These are phyloP conservation scores for Carlito syrichta DNA, from an alignment of 2,113 vertebrate genomes.

Conservation along the genomic window DNA sequence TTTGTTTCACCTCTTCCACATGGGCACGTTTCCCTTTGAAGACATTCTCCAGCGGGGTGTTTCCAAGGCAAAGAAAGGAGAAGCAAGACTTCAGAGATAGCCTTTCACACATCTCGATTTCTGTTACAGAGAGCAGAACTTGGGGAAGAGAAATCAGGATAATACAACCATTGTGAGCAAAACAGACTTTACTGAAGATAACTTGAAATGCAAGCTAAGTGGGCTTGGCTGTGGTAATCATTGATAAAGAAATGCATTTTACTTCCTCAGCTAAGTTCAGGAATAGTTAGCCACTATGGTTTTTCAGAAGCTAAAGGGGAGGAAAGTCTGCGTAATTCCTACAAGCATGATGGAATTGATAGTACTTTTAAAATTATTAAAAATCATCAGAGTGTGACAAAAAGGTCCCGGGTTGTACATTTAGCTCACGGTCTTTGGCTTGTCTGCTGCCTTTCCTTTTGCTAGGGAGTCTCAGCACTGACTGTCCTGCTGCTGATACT, in stretches of 20 bases:
- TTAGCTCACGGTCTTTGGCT: rapidly evolving
- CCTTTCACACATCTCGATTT: neutral
- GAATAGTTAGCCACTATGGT: neutral
- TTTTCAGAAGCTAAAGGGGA: neutral
- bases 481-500: rapidly evolving
- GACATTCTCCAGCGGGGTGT: conserved; percentile 86
- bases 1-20: too few species aligned
- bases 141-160: neutral
- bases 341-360: too few species aligned
- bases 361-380: rapidly evolving
- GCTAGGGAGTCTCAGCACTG: rapidly evolving
- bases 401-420: rapidly evolving
- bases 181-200: neutral
- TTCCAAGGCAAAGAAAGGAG: conserved; percentile 80
- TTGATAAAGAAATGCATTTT: neutral
- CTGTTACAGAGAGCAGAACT: neutral
- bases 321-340: neutral
- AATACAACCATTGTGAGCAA: neutral
- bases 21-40: too few species aligned
- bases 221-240: neutral
- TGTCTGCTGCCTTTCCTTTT: rapidly evolving
- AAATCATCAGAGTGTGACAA: too few species aligned
- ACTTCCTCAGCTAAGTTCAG: neutral
- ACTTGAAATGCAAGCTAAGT: neutral
- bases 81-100: conserved; percentile 32